Evolutionary conservation across 2,888 invertebrate species (phyloP).

Genomic region (Dendrolimus houi): DNA sequence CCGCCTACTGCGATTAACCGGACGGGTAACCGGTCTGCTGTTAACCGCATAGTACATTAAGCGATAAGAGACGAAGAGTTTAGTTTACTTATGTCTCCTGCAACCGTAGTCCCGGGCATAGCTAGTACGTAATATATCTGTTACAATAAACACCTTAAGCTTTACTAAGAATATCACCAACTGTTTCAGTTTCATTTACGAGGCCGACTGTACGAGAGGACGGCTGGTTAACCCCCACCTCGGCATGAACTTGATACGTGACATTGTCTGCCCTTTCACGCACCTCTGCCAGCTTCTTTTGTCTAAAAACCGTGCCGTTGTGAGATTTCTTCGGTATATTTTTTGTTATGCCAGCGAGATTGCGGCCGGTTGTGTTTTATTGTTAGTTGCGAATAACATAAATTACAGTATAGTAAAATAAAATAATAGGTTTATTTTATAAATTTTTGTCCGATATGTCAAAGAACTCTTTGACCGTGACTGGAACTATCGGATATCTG

Average conservation of each 20-base stretch:
- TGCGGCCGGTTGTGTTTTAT: neutral
- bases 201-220: constrained; percentile 36
- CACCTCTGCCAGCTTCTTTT: constrained; percentile 40
- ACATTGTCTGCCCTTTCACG: constrained; percentile 71
- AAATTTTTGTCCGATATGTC: too few relatives aligned
- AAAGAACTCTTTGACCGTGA: too few relatives aligned
- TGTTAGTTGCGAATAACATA: constrained; percentile 7
- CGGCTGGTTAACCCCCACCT: constrained; percentile 44
- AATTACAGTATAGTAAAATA: constrained; percentile 18
- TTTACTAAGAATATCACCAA: neutral
- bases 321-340: constrained; percentile 34
- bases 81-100: too few relatives aligned
- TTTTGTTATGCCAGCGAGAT: constrained; percentile 6
- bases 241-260: constrained; percentile 72
- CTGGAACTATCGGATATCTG: too few relatives aligned
- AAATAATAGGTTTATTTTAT: too few relatives aligned
- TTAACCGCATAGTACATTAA: too few relatives aligned
- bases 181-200: neutral
- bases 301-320: constrained; percentile 19
- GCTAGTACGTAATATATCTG: too few relatives aligned
- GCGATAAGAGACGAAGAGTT: too few relatives aligned
- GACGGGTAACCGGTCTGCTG: too few relatives aligned
- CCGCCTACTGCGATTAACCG: too few relatives aligned
- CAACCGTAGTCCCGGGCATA: too few relatives aligned
- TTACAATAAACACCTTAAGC: too few relatives aligned